These are phyloP conservation scores for Orestias chungarensis DNA, from an alignment of 2,797 vertebrate species.

Conservation along the genomic window DNA sequence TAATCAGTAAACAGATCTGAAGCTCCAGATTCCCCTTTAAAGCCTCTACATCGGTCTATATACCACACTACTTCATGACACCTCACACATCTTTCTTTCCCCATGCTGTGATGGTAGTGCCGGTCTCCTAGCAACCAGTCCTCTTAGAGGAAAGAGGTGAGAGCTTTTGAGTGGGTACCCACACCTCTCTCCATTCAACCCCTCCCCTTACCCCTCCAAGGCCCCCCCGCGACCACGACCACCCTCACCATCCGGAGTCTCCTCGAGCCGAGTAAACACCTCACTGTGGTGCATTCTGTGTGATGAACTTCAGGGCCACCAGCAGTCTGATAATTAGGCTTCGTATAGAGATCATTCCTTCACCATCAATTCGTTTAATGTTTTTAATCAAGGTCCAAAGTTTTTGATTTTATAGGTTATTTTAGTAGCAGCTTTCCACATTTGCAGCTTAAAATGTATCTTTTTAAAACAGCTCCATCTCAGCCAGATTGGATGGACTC, in stretches of 20 bases:
- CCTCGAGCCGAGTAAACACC: constrained; percentile 54
- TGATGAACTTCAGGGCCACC: not conserved
- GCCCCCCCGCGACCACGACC: constrained; percentile 4
- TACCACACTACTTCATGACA: constrained; percentile 43
- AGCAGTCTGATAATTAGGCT: not conserved
- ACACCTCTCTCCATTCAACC: constrained; percentile 49
- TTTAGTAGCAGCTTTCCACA: not conserved
- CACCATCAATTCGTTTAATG: not conserved
- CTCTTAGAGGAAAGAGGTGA: constrained; percentile 71
- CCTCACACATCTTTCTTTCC: constrained; percentile 60
- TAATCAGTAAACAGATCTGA: constrained; percentile 15
- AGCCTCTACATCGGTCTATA: constrained; percentile 26
- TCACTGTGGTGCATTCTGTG: constrained; percentile 9
- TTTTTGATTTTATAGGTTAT: not conserved
- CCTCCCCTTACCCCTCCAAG: not conserved
- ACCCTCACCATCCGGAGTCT: constrained; percentile 51
- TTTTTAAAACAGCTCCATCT: no score
- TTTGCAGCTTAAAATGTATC: not conserved
- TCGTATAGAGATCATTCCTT: not conserved
- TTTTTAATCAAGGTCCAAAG: not conserved
- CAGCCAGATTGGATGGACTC: not conserved
- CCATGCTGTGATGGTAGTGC: constrained; percentile 62
- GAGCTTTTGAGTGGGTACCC: constrained; percentile 76
- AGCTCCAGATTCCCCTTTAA: constrained; percentile 37
- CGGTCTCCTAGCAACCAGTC: constrained; percentile 71